Evolutionary conservation across 2,113 vertebrate genomes (phyloP).

Genomic region (Leptobrachium ailaonicum): DNA sequence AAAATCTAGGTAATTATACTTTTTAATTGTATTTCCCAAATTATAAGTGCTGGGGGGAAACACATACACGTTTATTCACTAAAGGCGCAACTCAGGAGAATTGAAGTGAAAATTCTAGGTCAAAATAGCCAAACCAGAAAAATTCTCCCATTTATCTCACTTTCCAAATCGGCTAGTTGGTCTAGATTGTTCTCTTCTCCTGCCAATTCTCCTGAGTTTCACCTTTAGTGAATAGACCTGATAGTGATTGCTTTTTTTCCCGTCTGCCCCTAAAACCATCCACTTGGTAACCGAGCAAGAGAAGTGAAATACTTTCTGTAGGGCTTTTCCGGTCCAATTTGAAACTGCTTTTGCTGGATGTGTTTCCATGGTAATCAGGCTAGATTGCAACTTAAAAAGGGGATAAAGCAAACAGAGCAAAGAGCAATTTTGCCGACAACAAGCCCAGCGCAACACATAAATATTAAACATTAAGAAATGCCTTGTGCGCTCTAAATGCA

Average conservation of each 20-base stretch:
- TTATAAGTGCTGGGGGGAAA: no score
- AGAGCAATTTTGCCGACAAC: constrained; percentile 40
- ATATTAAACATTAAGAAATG: constrained; percentile 29
- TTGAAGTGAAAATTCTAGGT: no score
- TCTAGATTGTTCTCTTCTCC: no score
- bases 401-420: constrained; percentile 18
- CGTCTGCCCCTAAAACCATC: constrained; percentile 2
- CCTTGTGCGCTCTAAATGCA: constrained; percentile 6
- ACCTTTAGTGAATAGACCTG: no score
- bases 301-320: constrained; percentile 2
- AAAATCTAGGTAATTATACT: no score
- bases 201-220: no score
- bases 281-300: not conserved
- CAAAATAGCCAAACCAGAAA: no score
- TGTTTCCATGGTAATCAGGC: constrained; percentile 46
- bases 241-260: not conserved
- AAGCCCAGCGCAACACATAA: constrained; percentile 29
- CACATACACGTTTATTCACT: no score
- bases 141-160: no score
- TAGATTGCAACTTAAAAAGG: constrained; percentile 17
- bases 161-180: no score
- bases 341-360: not conserved
- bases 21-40: no score
- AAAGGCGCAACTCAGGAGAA: no score
- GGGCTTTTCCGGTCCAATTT: constrained; percentile 7